Conservation (phyloP, 53 echinoderm and acorn worm species). For the Glandiceps talaboti region DNA sequence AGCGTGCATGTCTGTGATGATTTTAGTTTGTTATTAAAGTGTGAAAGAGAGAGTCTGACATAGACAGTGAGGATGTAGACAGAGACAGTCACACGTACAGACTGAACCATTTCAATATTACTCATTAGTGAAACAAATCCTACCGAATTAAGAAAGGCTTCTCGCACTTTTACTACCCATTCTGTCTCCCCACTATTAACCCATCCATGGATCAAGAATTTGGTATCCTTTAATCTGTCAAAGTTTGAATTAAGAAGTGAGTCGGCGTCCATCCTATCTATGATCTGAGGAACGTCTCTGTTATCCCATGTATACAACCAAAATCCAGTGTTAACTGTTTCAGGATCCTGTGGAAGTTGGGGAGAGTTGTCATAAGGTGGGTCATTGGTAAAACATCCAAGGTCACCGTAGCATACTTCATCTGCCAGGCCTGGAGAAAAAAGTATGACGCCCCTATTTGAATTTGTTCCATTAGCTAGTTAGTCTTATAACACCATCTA, state of each 20-base stretch:
- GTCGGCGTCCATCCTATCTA: conserved; percentile 26
- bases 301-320: conserved; percentile 46
- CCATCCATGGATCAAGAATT: conserved; percentile 35
- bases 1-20: too few species aligned
- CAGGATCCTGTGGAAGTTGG: conserved; percentile 48
- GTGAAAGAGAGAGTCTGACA: neutral
- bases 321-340: conserved; percentile 45
- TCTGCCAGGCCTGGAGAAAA: neutral
- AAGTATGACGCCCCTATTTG: too few species aligned
- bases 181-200: conserved; percentile 21
- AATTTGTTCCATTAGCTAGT: too few species aligned
- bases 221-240: conserved; percentile 28
- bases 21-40: too few species aligned
- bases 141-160: conserved; percentile 39
- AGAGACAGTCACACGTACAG: too few species aligned
- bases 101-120: too few species aligned
- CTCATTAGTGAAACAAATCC: too few species aligned
- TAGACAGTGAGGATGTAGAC: too few species aligned
- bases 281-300: conserved; percentile 7
- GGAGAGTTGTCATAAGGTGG: conserved; percentile 61
- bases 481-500: too few species aligned
- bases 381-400: conserved; percentile 71
- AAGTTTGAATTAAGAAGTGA: conserved; percentile 46
- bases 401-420: conserved; percentile 57
- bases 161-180: conserved; percentile 33